phyloP scores from a whole-genome alignment of 2,888 invertebrate genomes.

The Polymixis lichenea region DNA sequence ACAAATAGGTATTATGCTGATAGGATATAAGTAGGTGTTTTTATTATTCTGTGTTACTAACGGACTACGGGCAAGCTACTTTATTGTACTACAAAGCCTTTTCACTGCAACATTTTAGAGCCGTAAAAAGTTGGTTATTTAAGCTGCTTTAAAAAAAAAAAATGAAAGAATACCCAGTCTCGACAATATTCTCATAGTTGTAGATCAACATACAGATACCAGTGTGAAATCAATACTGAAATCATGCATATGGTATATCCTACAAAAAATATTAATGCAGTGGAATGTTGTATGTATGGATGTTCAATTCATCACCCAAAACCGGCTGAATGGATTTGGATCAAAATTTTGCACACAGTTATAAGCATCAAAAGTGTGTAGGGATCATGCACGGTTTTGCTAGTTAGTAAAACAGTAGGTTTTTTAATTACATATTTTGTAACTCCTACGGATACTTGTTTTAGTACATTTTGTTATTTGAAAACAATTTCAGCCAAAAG shows the following conservation, averaged over 20 bases:
- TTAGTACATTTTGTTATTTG: too few species aligned
- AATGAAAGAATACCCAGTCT: neutral
- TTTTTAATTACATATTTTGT: too few species aligned
- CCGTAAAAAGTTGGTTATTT: neutral
- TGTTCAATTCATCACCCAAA: too few species aligned
- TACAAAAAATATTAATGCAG: too few species aligned
- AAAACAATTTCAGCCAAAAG: too few species aligned
- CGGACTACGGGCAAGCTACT: slow-evolving; percentile 28
- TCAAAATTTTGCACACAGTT: too few species aligned
- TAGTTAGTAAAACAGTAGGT: too few species aligned
- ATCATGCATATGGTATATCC: neutral
- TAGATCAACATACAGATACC: slow-evolving; percentile 2
- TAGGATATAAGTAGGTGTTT: slow-evolving; percentile 20
- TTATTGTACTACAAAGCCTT: slow-evolving; percentile 23
- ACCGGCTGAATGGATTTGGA: too few species aligned
- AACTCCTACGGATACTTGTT: too few species aligned
- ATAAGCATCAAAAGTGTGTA: too few species aligned
- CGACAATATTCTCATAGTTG: neutral
- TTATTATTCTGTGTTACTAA: neutral
- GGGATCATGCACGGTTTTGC: too few species aligned
- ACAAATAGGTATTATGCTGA: slow-evolving; percentile 19
- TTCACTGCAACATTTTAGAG: neutral
- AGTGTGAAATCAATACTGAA: neutral
- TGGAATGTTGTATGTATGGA: too few species aligned
- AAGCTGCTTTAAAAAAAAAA: neutral